Percentiles rank a stretch among this genome's conserved stretches.
These are phyloP conservation scores for Aldabrachelys gigantea DNA, from an alignment of 2,113 vertebrate species.

Conservation along the genomic window DNA sequence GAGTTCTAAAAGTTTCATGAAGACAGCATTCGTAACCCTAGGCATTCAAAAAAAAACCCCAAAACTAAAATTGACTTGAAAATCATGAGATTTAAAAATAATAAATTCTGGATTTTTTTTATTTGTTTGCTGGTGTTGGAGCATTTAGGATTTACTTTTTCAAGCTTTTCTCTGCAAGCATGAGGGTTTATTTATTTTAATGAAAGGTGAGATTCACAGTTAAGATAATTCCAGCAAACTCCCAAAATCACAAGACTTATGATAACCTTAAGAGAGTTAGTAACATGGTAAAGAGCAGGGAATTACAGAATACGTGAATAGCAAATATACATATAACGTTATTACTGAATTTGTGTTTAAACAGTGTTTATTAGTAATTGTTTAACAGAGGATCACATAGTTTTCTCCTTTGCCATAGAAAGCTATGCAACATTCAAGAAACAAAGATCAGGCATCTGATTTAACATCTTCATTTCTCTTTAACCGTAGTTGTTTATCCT, in stretches of 20 bases:
- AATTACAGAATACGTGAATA: not conserved
- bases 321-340: not conserved
- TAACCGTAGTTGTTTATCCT: not conserved
- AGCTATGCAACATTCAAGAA: not conserved
- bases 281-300: not conserved
- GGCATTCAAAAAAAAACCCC: not conserved
- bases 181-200: not conserved
- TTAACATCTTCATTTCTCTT: not conserved
- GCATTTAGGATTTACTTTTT: not conserved
- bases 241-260: not conserved
- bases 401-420: not conserved
- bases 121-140: not conserved
- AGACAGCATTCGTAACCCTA: not conserved
- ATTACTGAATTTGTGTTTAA: not conserved
- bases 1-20: not conserved
- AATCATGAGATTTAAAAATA: not conserved
- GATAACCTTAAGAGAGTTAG: not conserved
- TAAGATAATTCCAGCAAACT: not conserved
- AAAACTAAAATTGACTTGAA: not conserved
- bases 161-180: not conserved
- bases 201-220: not conserved
- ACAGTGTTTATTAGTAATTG: not conserved
- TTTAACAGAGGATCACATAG: not conserved
- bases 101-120: not conserved
- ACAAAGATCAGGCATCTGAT: not conserved